phyloP scores from a whole-genome alignment of 53 echinoderm and acorn worm species.

The Echinarachnius parma region DNA sequence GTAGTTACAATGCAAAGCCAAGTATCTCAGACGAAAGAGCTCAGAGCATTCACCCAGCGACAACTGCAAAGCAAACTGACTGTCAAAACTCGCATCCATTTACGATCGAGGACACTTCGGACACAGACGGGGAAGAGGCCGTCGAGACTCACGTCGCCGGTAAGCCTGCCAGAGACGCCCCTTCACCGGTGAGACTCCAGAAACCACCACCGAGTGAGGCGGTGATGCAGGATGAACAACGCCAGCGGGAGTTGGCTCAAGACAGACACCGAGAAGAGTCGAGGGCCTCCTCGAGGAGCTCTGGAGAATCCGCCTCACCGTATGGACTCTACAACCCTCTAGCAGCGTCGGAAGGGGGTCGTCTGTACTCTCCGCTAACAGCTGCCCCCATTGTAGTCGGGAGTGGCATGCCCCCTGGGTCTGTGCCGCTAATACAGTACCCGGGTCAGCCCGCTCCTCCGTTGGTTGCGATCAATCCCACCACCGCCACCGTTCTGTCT shows the following conservation, averaged over 20 bases:
- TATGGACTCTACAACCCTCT: constrained; percentile 34
- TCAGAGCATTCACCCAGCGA: constrained; percentile 21
- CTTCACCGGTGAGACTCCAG: constrained; percentile 14
- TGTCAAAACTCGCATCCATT: constrained; percentile 30
- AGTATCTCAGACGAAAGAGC: constrained; percentile 31
- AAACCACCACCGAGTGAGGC: constrained; percentile 25
- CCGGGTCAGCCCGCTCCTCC: constrained; percentile 35
- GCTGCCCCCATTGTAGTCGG: constrained; percentile 16
- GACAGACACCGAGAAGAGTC: constrained; percentile 37
- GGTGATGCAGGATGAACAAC: constrained; percentile 48
- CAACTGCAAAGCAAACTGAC: constrained; percentile 10
- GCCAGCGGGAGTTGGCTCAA: constrained; percentile 47
- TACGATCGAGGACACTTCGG: constrained; percentile 44
- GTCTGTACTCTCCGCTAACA: not conserved
- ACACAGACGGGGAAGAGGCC: constrained; percentile 41
- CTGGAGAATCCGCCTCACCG: constrained; percentile 16
- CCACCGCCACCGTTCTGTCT: constrained; percentile 22
- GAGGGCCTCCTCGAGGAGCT: constrained; percentile 9
- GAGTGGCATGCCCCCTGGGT: constrained; percentile 34
- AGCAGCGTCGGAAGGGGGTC: constrained; percentile 18
- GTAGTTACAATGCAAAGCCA: constrained; percentile 48
- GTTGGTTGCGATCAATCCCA: constrained; percentile 29
- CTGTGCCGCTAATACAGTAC: constrained; percentile 28
- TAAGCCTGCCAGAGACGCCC: not conserved
- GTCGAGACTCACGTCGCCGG: not conserved